phyloP scores from a whole-genome alignment of 2,113 vertebrate species.

The Myrmecophaga tridactyla region DNA sequence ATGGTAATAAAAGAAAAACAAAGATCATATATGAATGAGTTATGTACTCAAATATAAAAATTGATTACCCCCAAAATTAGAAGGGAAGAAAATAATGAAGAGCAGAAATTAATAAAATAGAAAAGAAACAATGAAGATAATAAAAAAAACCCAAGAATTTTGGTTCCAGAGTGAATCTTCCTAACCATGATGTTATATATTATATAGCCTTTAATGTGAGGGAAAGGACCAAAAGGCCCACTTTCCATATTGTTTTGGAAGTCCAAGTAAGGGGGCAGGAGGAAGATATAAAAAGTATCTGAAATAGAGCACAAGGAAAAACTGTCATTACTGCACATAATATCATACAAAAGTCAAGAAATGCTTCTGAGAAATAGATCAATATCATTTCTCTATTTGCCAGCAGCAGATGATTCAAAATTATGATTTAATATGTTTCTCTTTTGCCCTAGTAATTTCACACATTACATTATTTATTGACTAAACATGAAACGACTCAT shows the following conservation, averaged over 20 bases:
- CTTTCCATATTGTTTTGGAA: background rate
- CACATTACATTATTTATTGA: background rate
- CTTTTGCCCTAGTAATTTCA: background rate
- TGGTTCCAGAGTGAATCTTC: background rate
- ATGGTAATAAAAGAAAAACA: background rate
- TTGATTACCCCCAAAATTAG: background rate
- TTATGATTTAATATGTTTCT: background rate
- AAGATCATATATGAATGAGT: background rate
- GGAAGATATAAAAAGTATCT: background rate
- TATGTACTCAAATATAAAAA: background rate
- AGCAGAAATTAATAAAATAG: background rate
- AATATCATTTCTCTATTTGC: background rate
- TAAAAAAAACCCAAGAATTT: background rate
- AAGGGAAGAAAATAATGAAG: background rate
- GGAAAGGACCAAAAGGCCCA: background rate
- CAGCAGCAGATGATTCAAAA: background rate
- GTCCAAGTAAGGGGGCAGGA: background rate
- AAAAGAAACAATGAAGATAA: background rate
- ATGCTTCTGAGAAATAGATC: background rate
- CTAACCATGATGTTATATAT: background rate
- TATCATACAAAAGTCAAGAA: background rate
- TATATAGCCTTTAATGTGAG: background rate
- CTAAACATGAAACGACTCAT: background rate
- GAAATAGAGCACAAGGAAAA: background rate
- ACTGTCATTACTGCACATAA: background rate